Conservation (phyloP, 2,888 invertebrate species). For the Zeuzera pyrina region DNA sequence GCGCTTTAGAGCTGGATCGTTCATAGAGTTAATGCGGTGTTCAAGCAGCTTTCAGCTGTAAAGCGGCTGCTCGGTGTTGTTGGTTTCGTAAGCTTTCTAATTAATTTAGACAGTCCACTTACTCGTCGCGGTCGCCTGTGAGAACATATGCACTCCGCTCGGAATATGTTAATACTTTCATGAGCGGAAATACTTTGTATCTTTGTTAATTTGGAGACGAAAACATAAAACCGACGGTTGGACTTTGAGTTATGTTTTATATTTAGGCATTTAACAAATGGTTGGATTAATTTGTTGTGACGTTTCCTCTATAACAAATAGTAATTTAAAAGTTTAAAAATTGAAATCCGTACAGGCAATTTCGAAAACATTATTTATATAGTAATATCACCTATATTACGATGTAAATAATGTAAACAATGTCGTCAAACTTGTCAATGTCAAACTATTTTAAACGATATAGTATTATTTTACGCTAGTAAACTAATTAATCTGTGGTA, state of each 20-base stretch:
- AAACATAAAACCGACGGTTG: constrained; percentile 28
- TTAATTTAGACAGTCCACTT: constrained; percentile 66
- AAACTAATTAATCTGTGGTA: too few species aligned
- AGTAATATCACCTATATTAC: too few species aligned
- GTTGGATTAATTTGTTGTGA: constrained; percentile 35
- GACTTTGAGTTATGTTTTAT: constrained; percentile 28
- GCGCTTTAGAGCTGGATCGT: constrained; percentile 37
- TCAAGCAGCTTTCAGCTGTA: constrained; percentile 33
- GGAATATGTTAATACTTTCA: constrained; percentile 40
- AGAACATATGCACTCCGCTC: constrained; percentile 42
- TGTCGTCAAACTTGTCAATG: too few species aligned
- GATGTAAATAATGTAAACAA: too few species aligned
- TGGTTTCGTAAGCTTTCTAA: constrained; percentile 45
- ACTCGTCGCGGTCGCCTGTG: constrained; percentile 35
- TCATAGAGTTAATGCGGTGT: constrained; percentile 24
- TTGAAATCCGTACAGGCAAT: too few species aligned
- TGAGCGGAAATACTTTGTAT: constrained; percentile 50
- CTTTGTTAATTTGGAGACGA: constrained; percentile 43
- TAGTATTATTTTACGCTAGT: too few species aligned
- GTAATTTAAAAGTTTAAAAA: too few species aligned
- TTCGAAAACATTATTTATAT: too few species aligned
- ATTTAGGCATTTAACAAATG: constrained; percentile 27
- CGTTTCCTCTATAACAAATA: constrained; percentile 34
- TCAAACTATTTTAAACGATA: too few species aligned
- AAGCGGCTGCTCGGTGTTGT: constrained; percentile 38